Conservation (phyloP, 2,888 invertebrate genomes). For the Latheticus oryzae region DNA sequence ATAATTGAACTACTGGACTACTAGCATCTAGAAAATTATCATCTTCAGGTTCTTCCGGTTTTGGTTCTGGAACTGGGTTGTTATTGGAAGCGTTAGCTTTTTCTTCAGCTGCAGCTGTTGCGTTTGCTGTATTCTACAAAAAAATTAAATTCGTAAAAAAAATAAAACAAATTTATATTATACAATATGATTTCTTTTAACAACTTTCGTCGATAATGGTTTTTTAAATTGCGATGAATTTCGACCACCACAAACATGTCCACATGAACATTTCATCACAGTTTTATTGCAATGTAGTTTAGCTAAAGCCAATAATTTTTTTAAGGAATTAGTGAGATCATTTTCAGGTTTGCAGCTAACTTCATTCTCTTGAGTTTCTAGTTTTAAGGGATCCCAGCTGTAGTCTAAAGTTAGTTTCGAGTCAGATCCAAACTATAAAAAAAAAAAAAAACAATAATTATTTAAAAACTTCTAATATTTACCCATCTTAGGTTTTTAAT, state of each 20-base stretch:
- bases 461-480: not conserved
- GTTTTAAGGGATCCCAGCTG: slow-evolving; percentile 73
- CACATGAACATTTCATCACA: slow-evolving; percentile 69
- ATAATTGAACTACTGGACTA: slow-evolving; percentile 23
- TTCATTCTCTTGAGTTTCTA: slow-evolving; percentile 34
- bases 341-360: slow-evolving; percentile 42
- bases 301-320: slow-evolving; percentile 70
- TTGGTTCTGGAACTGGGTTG: slow-evolving; percentile 6
- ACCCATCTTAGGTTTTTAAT: too few species aligned
- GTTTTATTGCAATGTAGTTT: slow-evolving; percentile 65
- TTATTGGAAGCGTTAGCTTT: slow-evolving; percentile 5
- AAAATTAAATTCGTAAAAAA: too few species aligned
- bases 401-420: slow-evolving; percentile 83
- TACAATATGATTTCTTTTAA: slow-evolving; percentile 30
- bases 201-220: slow-evolving; percentile 25
- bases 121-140: slow-evolving; percentile 16
- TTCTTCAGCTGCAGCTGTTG: slow-evolving; percentile 18
- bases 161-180: too few species aligned
- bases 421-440: slow-evolving; percentile 76
- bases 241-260: slow-evolving; percentile 67
- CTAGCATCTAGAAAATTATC: slow-evolving; percentile 9
- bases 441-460: slow-evolving; percentile 4
- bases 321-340: slow-evolving; percentile 62
- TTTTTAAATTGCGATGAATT: slow-evolving; percentile 49
- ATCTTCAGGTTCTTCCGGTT: slow-evolving; percentile 8